Base-by-base conservation (phyloP, 2,888 invertebrate species). In the Aporophyla lueneburgensis region DNA sequence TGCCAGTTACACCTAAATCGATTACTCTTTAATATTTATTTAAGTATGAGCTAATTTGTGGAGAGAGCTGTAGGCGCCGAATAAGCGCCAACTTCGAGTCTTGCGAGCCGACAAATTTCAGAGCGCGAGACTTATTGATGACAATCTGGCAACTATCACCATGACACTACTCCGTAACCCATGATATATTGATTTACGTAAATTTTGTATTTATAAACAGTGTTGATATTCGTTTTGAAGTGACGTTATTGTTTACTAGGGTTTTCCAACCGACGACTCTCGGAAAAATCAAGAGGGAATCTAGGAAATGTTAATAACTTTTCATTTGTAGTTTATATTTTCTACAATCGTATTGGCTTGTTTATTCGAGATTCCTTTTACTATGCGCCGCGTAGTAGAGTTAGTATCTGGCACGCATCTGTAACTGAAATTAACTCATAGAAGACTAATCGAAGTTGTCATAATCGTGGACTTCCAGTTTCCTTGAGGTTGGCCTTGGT, bases 71-170 rank as follows among this genome's bases (percentile, higher is more conserved):
- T 71, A 70, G 67, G 66, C 63, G 76, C 59, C 56, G 46, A 53
- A 56, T 63, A 43, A 80, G 58, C 72, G 87, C 84, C 84, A 86
- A 82, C 19, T 76, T 71, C 66, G 63, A 63, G 78, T 40, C 19
- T 83, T 21, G 62, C 71, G 67, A 71, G 79, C 69, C 77, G 85
- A 81, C 77, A 86, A 83, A 88, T 87, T 82, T 78, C 77, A 58
- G 21, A 51, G 74, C 78, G 76, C 81, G 65, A 80, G 65, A 66
- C 62, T 65, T 70, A 76, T 74, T 75, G 76, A 69, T 74, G 74
- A 76, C 65, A 62, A 19, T 85, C 86, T 90, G 89, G 86, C 89
- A 88, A 78, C 73, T 80, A 74, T 84, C 86, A 67, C 69, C 59
- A 70, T 63, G 70, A 71, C 74, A 65, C 49, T 75, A 49, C 58